Evolutionary conservation across 2,888 invertebrate species (phyloP), one percentile per base, ranked within the genome.

Genomic region (Uloborus plumipes): DNA sequence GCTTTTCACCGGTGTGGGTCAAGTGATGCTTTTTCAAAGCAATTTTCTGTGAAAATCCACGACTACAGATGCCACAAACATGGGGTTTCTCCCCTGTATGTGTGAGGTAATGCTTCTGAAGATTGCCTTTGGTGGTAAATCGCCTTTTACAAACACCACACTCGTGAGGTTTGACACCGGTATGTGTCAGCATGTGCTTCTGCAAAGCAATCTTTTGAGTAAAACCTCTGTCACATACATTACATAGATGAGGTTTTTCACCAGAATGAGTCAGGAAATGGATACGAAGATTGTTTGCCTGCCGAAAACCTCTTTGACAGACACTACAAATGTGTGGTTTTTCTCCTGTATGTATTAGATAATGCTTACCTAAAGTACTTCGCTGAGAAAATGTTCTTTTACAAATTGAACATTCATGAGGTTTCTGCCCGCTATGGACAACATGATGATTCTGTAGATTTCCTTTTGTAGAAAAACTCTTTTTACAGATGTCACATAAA

Each of bases 191-290:
- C 77, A 77, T 75, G 47, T 83, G 83, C 22, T 83, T 83, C 49
- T 83, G 83, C 20, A 83, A 55, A 51, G 77, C 77, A 26, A 77
- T 73, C 61, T 83, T 83, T 58, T 76, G 77, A 9, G 83, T 77
- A 39, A 83, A 83, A 7, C 72, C 83, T 50, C 77, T 66, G 9
- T 77, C 70, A 58, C 83, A 83, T 31, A 83, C 61, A 47, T 50
- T 69, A 55, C 83, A 83, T 31, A 83, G 20, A 62, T 83, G 83
- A 6, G 83, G 76, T 47, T 77, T 76, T 73, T 83, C 83, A n/a
- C 82, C 82, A 15, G 76, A 77, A 59, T 83, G 83, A 1, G 75
- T 83, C 0, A 83, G 67, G 18, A 77, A 83, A 62, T 83, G 83
- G 16, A 77, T 76, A 4, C 83, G 65, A n/a, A 83, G 77, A 49